phyloP scores from a whole-genome alignment of 2,113 vertebrate species.

The Mormyrus iriodes region DNA sequence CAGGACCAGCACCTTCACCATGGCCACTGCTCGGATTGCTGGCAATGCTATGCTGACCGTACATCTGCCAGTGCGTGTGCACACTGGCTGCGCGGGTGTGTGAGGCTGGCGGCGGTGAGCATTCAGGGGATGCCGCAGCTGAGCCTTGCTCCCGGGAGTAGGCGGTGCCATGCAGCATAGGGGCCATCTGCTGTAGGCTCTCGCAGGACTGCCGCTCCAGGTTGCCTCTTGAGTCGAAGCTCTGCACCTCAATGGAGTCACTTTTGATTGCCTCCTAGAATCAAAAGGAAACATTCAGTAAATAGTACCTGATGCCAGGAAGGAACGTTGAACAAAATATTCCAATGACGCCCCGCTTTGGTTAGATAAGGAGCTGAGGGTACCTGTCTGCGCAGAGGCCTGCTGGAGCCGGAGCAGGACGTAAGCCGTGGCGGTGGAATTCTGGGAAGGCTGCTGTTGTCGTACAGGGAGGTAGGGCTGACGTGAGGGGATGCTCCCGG shows the following conservation, averaged over 20 bases:
- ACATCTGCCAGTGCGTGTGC: conserved; percentile 43
- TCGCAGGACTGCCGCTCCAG: conserved; percentile 45
- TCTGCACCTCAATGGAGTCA: conserved; percentile 52
- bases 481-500: conserved; percentile 53
- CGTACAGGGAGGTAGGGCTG: conserved; percentile 49
- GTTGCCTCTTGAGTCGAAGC: conserved; percentile 46
- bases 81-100: conserved; percentile 36
- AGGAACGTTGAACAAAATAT: neutral
- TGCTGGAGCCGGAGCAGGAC: conserved; percentile 53
- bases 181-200: conserved; percentile 30
- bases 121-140: conserved; percentile 1
- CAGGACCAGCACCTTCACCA: conserved; percentile 25
- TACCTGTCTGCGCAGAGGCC: conserved; percentile 75
- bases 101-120: conserved; percentile 38
- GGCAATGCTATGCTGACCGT: conserved; percentile 44
- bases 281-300: neutral
- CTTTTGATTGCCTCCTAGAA: conserved; percentile 69
- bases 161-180: conserved; percentile 32
- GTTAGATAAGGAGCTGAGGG: neutral
- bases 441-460: conserved; percentile 41
- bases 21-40: conserved; percentile 28
- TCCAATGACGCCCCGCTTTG: neutral
- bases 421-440: conserved; percentile 34
- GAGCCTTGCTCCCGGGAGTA: conserved; percentile 27
- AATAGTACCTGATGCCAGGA: neutral